phyloP scores from a whole-genome alignment of 2,797 vertebrate genomes.

The Eptatretus atami region DNA sequence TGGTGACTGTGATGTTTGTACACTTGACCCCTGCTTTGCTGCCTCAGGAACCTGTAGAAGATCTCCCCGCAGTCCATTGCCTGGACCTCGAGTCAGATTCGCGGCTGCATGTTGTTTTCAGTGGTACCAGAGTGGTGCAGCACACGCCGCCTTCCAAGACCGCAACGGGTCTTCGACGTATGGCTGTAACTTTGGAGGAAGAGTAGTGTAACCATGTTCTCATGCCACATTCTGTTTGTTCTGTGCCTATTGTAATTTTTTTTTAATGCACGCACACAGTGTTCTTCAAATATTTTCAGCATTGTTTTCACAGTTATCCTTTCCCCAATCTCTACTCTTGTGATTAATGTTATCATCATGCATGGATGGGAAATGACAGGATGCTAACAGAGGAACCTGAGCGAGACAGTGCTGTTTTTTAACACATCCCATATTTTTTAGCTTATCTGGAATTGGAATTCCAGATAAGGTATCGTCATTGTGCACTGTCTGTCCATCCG shows the following conservation, averaged over 20 bases:
- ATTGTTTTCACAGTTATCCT: rapidly evolving
- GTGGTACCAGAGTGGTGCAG: conserved; percentile 79
- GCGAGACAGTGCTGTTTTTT: no score
- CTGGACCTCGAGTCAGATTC: conserved; percentile 47
- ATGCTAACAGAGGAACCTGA: no score
- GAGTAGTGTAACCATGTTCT: no score
- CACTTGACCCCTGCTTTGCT: neutral
- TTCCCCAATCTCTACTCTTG: neutral
- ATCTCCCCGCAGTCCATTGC: conserved; percentile 31
- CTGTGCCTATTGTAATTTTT: neutral
- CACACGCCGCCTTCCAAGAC: conserved; percentile 57
- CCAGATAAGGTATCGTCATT: no score
- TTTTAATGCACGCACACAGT: no score
- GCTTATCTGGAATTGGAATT: no score
- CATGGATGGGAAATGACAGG: no score
- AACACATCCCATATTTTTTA: no score
- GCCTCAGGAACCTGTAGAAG: conserved; percentile 53
- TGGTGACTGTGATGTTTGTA: neutral
- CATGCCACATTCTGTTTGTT: neutral
- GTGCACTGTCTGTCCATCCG: no score
- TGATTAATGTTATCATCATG: no score
- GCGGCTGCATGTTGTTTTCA: conserved; percentile 54
- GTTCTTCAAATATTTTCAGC: neutral
- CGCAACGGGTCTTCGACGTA: conserved; percentile 55
- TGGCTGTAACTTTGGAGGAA: conserved; percentile 10